Evolutionary conservation across 2,797 vertebrate genomes (phyloP).

Genomic region (Pangasius macronema): DNA sequence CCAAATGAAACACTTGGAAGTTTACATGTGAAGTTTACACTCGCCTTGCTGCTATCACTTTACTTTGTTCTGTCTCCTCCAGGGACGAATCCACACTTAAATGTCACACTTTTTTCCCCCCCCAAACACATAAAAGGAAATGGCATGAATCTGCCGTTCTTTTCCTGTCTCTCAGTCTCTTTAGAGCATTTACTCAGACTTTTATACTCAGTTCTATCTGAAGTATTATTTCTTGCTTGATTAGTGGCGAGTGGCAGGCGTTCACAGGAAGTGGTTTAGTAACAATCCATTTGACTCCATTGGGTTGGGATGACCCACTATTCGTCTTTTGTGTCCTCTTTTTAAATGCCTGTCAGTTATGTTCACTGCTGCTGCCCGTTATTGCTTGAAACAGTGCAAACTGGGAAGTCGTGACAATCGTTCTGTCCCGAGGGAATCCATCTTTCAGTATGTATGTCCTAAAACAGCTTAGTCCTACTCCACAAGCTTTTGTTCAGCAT

Average conservation of each 20-base stretch:
- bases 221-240: slow-evolving; percentile 20
- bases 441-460: not conserved
- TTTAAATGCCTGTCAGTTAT: slow-evolving; percentile 48
- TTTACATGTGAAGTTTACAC: slow-evolving; percentile 26
- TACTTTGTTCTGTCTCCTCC: slow-evolving; percentile 11
- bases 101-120: slow-evolving; percentile 4
- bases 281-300: slow-evolving; percentile 29
- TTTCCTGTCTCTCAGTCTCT: not conserved
- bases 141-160: not conserved
- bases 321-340: slow-evolving; percentile 34
- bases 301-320: slow-evolving; percentile 33
- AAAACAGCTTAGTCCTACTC: not conserved
- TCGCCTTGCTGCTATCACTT: not conserved
- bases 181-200: not conserved
- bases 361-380: slow-evolving; percentile 7
- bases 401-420: slow-evolving; percentile 18
- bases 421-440: not conserved
- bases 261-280: slow-evolving; percentile 39
- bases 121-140: not conserved
- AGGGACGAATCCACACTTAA: slow-evolving; percentile 9
- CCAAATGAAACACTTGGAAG: slow-evolving; percentile 18
- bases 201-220: not conserved
- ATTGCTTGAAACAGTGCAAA: not conserved
- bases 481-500: not conserved
- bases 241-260: slow-evolving; percentile 20